Evolutionary conservation across 1,140 invertebrate genomes (phyloP).

Genomic region (Vanessa tameamea): DNA sequence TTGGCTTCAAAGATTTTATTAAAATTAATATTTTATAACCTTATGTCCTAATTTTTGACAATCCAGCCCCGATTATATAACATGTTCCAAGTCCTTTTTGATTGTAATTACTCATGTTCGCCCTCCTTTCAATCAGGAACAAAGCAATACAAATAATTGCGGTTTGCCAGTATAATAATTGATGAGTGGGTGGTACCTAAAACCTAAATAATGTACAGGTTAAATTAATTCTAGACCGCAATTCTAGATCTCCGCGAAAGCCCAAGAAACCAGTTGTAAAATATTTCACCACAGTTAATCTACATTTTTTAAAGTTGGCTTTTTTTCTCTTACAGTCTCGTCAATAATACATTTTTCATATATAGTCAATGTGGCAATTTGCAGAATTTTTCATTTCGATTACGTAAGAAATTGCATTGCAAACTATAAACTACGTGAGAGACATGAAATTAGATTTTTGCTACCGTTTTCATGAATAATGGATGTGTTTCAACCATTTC

Average conservation of each 20-base stretch:
- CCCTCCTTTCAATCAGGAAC: too few relatives aligned
- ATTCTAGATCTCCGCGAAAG: not conserved
- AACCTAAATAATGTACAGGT: too few relatives aligned
- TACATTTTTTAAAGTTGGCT: not conserved
- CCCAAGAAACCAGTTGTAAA: not conserved
- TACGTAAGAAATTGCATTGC: conserved; percentile 7
- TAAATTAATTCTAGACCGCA: too few relatives aligned
- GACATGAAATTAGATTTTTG: conserved; percentile 11
- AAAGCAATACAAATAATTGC: too few relatives aligned
- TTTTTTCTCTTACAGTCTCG: not conserved
- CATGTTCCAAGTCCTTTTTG: too few relatives aligned
- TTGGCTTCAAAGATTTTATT: too few relatives aligned
- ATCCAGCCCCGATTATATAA: too few relatives aligned
- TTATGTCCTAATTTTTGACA: too few relatives aligned
- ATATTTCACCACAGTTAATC: not conserved
- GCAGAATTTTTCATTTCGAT: conserved; percentile 5
- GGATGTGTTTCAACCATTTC: not conserved
- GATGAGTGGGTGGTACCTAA: too few relatives aligned
- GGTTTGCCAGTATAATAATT: too few relatives aligned
- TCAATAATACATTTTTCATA: conserved; percentile 13
- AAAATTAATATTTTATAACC: too few relatives aligned
- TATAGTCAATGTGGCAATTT: not conserved
- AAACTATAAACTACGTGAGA: conserved; percentile 7
- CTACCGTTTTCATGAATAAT: conserved; percentile 7
- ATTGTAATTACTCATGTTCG: too few relatives aligned